These are phyloP conservation scores for Physeter macrocephalus DNA, from an alignment of 2,113 vertebrate genomes.

Conservation along the genomic window DNA sequence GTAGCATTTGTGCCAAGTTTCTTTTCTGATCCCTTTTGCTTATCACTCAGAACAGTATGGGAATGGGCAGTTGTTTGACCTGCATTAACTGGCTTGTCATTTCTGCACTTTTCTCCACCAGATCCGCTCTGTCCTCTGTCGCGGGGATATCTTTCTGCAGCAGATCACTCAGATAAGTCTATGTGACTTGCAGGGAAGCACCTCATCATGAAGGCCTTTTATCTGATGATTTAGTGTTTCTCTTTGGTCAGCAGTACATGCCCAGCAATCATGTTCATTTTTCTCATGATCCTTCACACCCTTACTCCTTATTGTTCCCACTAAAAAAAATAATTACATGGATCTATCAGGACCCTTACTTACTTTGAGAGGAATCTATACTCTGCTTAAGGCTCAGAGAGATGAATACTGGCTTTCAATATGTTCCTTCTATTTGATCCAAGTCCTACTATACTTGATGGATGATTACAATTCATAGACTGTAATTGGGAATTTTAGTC, in stretches of 20 bases:
- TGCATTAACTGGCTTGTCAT: not conserved
- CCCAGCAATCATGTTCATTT: not conserved
- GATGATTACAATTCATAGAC: not conserved
- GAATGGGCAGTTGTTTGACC: not conserved
- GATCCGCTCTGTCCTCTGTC: not conserved
- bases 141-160: not conserved
- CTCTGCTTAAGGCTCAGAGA: not conserved
- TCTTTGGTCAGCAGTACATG: not conserved
- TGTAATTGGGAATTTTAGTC: not conserved
- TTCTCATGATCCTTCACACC: not conserved
- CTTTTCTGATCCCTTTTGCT: not conserved
- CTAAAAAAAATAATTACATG: not conserved
- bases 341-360: not conserved
- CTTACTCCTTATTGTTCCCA: not conserved
- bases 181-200: not conserved
- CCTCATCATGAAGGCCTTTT: not conserved
- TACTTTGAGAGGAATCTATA: not conserved
- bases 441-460: not conserved
- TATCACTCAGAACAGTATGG: not conserved
- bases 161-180: not conserved
- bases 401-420: not conserved
- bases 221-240: not conserved
- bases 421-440: not conserved
- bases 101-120: not conserved
- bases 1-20: not conserved